Conservation (phyloP, 2,888 invertebrate genomes). For the Drosophila heteroneura region DNA sequence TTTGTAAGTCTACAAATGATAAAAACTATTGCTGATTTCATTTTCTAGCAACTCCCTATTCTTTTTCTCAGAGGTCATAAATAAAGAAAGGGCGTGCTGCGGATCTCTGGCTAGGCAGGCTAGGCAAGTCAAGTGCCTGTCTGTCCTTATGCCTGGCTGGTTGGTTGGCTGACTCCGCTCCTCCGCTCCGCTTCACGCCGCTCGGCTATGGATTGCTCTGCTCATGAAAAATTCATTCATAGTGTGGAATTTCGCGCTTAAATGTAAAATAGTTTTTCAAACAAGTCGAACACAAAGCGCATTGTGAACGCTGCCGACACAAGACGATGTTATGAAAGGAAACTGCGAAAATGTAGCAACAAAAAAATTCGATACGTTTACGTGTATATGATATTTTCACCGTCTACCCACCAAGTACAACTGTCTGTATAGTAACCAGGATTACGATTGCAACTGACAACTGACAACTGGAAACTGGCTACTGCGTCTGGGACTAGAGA, state of each 20-base stretch:
- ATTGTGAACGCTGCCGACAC: slow-evolving; percentile 72
- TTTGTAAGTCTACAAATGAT: neutral
- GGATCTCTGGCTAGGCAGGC: slow-evolving; percentile 40
- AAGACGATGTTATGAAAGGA: slow-evolving; percentile 75
- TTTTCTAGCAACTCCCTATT: neutral
- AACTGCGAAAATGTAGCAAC: slow-evolving; percentile 67
- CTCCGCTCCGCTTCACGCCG: neutral
- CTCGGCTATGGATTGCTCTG: slow-evolving; percentile 20
- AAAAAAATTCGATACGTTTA: slow-evolving; percentile 59
- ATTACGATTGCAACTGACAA: slow-evolving; percentile 39
- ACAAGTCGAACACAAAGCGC: slow-evolving; percentile 81
- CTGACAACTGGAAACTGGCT: slow-evolving; percentile 18
- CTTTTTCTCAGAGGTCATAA: neutral
- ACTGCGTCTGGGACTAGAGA: slow-evolving; percentile 11
- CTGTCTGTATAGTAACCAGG: slow-evolving; percentile 28
- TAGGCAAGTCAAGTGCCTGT: slow-evolving; percentile 66
- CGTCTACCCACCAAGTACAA: neutral
- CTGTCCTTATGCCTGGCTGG: slow-evolving; percentile 28
- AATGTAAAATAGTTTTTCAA: slow-evolving; percentile 82
- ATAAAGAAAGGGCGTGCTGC: slow-evolving; percentile 43
- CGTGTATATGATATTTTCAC: slow-evolving; percentile 24
- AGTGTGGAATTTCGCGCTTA: slow-evolving; percentile 81
- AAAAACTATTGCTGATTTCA: neutral
- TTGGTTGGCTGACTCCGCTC: slow-evolving; percentile 20
- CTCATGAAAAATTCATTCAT: slow-evolving; percentile 81